Conservation (phyloP, 2,888 invertebrate species). For the Chydorus sphaericus region DNA sequence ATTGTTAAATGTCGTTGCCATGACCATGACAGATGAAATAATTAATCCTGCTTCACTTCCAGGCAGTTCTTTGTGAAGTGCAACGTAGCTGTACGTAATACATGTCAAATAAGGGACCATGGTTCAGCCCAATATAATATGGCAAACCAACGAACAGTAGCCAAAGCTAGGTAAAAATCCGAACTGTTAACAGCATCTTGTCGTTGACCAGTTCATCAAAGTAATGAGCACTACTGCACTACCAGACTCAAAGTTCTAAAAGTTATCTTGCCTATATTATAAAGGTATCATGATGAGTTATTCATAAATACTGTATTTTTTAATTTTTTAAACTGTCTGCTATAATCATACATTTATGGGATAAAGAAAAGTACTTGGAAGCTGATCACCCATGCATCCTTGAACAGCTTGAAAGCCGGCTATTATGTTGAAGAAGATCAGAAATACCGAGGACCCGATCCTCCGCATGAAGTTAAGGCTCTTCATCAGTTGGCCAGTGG, state of each 20-base stretch:
- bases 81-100: slow-evolving; percentile 72
- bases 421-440: too few species aligned
- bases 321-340: too few species aligned
- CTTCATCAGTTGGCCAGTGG: neutral
- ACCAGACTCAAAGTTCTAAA: slow-evolving; percentile 29
- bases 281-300: too few species aligned
- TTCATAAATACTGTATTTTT: too few species aligned
- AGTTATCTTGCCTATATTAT: slow-evolving; percentile 19
- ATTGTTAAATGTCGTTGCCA: slow-evolving; percentile 43
- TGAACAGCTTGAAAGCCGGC: slow-evolving; percentile 77
- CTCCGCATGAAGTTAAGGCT: neutral
- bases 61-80: slow-evolving; percentile 35
- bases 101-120: slow-evolving; percentile 72
- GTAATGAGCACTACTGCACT: slow-evolving; percentile 33
- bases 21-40: slow-evolving; percentile 25
- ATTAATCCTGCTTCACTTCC: slow-evolving; percentile 25
- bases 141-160: slow-evolving; percentile 82
- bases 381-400: slow-evolving; percentile 56
- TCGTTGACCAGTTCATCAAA: slow-evolving; percentile 29
- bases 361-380: slow-evolving; percentile 49
- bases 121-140: slow-evolving; percentile 79
- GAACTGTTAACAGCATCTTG: slow-evolving; percentile 49
- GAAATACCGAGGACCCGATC: neutral
- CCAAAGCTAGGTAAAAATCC: slow-evolving; percentile 79
- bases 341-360: neutral